Conservation (phyloP, 1,140 invertebrate species). For the Helicoverpa armigera region DNA sequence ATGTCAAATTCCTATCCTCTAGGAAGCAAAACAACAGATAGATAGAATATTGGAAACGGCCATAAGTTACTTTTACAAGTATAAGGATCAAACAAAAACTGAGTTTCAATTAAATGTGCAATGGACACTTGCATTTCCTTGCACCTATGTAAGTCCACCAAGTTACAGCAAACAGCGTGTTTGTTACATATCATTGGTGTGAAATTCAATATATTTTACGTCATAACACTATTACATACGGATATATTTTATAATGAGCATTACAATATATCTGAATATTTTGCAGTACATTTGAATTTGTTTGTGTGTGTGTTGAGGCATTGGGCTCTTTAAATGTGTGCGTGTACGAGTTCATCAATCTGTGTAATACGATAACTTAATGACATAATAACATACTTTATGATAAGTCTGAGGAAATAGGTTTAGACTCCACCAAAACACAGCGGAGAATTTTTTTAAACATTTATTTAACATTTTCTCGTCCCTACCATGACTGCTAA, state of each 20-base stretch:
- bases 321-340: background rate
- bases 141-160: background rate
- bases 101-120: background rate
- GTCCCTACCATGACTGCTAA: no score
- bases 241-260: background rate
- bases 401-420: no score
- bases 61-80: background rate
- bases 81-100: background rate
- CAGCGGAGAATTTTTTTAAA: no score
- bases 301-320: background rate
- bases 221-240: background rate
- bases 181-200: constrained; percentile 2
- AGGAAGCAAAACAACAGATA: no score
- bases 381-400: no score
- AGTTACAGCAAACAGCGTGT: background rate
- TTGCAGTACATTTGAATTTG: background rate
- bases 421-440: no score
- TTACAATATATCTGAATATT: background rate
- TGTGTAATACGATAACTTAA: background rate
- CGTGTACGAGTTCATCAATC: background rate
- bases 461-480: no score
- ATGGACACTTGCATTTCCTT: background rate
- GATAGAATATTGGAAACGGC: no score
- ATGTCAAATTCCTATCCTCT: no score
- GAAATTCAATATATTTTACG: constrained; percentile 11